A percentile compares a stretch with the other conserved stretches of the same genome.
Conservation (phyloP, 2,888 invertebrate genomes). For the Stratiomys singularior region DNA sequence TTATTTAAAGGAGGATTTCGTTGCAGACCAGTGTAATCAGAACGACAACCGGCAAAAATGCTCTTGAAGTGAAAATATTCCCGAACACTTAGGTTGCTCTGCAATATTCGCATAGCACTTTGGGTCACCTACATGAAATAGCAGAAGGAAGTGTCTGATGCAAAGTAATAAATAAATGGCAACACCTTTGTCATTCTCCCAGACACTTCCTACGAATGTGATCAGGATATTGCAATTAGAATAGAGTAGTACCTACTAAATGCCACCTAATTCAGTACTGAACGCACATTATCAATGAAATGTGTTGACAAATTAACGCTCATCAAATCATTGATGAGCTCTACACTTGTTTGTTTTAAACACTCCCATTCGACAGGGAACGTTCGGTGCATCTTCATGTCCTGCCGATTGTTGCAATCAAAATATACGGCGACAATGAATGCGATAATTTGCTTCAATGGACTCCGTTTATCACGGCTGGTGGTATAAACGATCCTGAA, state of each 20-base stretch:
- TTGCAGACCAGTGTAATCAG: too few relatives aligned
- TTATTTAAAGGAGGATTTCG: too few relatives aligned
- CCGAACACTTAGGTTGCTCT: too few relatives aligned
- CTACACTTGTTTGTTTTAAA: slow-evolving; percentile 35
- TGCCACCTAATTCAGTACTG: slow-evolving; percentile 1
- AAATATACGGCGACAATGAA: not conserved
- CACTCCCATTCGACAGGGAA: not conserved
- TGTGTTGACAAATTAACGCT: slow-evolving; percentile 46
- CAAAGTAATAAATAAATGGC: too few relatives aligned
- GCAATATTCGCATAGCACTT: too few relatives aligned
- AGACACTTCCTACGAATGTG: too few relatives aligned
- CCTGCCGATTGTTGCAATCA: not conserved
- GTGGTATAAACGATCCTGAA: slow-evolving; percentile 16
- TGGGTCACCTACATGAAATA: too few relatives aligned
- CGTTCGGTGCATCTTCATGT: slow-evolving; percentile 18
- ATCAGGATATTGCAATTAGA: not conserved
- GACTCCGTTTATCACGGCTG: not conserved
- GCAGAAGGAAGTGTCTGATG: too few relatives aligned
- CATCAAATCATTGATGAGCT: slow-evolving; percentile 43
- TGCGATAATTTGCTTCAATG: slow-evolving; percentile 19
- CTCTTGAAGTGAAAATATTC: too few relatives aligned
- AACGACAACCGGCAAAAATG: too few relatives aligned
- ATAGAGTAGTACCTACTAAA: not conserved
- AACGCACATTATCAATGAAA: not conserved
- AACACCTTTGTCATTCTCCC: too few relatives aligned